Evolutionary conservation across 2,888 invertebrate species (phyloP).

Genomic region (Lucinisca nassula): DNA sequence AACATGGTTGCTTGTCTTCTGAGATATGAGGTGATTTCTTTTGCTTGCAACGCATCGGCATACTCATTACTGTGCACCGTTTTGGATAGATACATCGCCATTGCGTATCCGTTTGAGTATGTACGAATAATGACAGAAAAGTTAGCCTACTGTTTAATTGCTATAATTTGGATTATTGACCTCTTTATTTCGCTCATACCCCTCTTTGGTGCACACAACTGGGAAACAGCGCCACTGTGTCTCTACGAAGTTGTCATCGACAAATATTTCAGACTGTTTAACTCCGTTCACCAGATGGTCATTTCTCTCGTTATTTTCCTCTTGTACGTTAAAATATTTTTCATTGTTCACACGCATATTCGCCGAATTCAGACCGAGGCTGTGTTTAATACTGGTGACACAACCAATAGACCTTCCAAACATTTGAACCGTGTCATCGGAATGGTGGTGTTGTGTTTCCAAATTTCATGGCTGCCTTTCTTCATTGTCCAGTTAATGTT

Average conservation of each 20-base stretch:
- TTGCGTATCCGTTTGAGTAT: constrained; percentile 66
- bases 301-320: constrained; percentile 65
- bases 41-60: constrained; percentile 70
- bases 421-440: constrained; percentile 60
- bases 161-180: constrained; percentile 64
- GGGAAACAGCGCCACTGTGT: constrained; percentile 59
- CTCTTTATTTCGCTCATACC: constrained; percentile 54
- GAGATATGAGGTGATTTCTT: constrained; percentile 65
- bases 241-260: constrained; percentile 70
- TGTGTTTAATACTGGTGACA: neutral
- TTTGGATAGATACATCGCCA: constrained; percentile 73
- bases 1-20: constrained; percentile 68
- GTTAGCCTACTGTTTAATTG: constrained; percentile 56
- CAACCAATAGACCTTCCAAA: constrained; percentile 22
- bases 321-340: constrained; percentile 60
- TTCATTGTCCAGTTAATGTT: constrained; percentile 63
- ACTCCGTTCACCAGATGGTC: constrained; percentile 50
- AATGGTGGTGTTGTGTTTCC: constrained; percentile 69
- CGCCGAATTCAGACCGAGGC: constrained; percentile 49
- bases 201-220: constrained; percentile 63
- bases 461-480: constrained; percentile 74
- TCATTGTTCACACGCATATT: constrained; percentile 61
- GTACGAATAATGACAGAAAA: constrained; percentile 85
- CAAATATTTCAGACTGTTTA: constrained; percentile 50
- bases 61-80: constrained; percentile 71